Percentiles rank a stretch among this genome's conserved stretches.
phyloP scores from a whole-genome alignment of 2,113 vertebrate species.

The Cariama cristata region DNA sequence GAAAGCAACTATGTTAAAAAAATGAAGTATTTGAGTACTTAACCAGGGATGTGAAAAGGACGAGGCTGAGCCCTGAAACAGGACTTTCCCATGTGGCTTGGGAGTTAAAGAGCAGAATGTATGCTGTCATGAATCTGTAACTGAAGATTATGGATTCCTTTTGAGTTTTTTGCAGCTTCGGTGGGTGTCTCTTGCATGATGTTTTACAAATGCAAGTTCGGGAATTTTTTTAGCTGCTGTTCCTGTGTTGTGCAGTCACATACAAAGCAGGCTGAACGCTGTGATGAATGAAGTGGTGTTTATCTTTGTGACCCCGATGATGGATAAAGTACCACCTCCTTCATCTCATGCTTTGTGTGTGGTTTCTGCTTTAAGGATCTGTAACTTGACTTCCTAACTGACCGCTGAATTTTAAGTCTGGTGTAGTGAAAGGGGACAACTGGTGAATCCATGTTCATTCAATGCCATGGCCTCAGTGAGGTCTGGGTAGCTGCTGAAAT shows the following conservation, averaged over 20 bases:
- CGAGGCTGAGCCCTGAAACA: not conserved
- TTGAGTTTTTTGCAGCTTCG: not conserved
- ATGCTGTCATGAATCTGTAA: not conserved
- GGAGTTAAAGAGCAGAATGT: not conserved
- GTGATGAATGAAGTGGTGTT: constrained; percentile 62
- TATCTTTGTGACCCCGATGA: constrained; percentile 49
- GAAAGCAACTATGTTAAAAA: not conserved
- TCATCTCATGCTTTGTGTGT: constrained; percentile 30
- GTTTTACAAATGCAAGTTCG: not conserved
- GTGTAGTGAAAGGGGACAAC: not conserved
- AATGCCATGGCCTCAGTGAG: too few species aligned
- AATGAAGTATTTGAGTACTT: not conserved
- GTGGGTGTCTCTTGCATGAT: not conserved
- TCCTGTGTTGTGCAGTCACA: not conserved
- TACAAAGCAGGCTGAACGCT: not conserved
- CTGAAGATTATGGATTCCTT: not conserved
- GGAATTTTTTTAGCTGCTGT: not conserved
- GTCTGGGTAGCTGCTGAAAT: not conserved
- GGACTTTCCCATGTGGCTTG: not conserved
- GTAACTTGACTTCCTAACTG: not conserved
- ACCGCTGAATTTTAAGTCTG: constrained; percentile 12
- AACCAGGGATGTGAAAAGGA: not conserved
- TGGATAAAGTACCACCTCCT: constrained; percentile 27
- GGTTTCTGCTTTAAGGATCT: not conserved
- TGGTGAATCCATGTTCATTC: rapidly evolving